Conservation (phyloP, 1,140 invertebrate species). For the Heterodera carotae region DNA sequence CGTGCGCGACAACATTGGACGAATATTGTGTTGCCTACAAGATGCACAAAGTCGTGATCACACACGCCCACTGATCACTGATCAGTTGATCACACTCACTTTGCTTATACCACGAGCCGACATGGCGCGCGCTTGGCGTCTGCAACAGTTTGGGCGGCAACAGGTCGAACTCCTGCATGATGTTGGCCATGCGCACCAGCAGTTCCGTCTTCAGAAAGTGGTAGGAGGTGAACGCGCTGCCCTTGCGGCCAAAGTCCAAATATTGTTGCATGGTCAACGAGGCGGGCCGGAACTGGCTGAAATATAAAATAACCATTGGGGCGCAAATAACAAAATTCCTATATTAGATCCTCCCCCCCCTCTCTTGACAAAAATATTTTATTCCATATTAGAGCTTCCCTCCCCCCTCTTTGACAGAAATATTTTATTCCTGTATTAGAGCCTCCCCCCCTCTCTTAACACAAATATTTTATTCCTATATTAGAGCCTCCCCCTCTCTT, state of each 20-base stretch:
- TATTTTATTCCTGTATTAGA: no score
- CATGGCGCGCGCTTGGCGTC: slow-evolving; percentile 57
- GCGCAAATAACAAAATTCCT: no score
- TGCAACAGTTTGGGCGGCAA: slow-evolving; percentile 55
- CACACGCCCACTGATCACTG: no score
- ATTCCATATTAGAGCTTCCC: no score
- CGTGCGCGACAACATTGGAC: neutral
- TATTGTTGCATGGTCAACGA: slow-evolving; percentile 67
- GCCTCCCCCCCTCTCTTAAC: no score
- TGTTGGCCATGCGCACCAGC: slow-evolving; percentile 61
- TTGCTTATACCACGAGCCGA: slow-evolving; percentile 59
- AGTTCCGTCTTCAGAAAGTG: slow-evolving; percentile 60
- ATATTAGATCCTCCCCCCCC: no score
- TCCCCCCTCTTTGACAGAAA: no score
- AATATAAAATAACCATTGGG: slow-evolving; percentile 31
- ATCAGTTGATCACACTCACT: no score
- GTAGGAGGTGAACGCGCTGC: slow-evolving; percentile 58
- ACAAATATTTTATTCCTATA: no score
- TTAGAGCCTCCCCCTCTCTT: no score
- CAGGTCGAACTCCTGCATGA: slow-evolving; percentile 63
- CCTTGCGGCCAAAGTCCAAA: slow-evolving; percentile 67
- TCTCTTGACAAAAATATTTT: no score
- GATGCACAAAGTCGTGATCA: no score
- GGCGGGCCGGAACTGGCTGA: slow-evolving; percentile 67
- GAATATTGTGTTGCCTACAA: neutral